A percentile compares a stretch with the other conserved stretches of the same genome.
Conservation (phyloP, 2,888 invertebrate genomes). For the Drosophila rellima region DNA sequence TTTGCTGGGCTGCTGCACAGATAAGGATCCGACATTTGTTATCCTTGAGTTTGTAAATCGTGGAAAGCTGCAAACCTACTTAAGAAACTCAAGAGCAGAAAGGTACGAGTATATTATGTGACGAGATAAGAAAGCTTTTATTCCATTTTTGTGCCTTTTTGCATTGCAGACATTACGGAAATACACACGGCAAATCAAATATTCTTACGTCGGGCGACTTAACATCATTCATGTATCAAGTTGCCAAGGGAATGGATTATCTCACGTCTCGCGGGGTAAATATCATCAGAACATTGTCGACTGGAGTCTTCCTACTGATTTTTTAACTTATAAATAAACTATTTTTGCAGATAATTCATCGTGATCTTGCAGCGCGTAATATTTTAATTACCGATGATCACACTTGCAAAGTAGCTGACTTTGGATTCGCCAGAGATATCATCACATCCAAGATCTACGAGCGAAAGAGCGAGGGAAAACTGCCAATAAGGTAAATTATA, state of each 20-base stretch:
- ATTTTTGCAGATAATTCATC: constrained; percentile 91
- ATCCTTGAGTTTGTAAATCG: constrained; percentile 96
- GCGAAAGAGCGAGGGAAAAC: constrained; percentile 93
- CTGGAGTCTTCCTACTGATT: background rate
- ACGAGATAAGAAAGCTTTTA: background rate
- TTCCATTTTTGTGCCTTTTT: background rate
- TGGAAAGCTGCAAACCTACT: constrained; percentile 95
- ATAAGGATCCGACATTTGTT: constrained; percentile 95
- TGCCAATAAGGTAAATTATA: constrained; percentile 89
- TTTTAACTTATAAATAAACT: constrained; percentile 48
- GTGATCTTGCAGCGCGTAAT: constrained; percentile 96
- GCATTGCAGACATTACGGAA: constrained; percentile 84
- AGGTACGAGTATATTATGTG: constrained; percentile 84
- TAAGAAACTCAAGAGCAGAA: constrained; percentile 94
- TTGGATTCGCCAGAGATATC: constrained; percentile 96
- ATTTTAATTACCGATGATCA: constrained; percentile 94
- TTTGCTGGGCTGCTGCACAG: constrained; percentile 95
- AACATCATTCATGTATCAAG: constrained; percentile 96
- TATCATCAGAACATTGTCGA: constrained; percentile 39
- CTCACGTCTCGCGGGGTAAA: constrained; percentile 93
- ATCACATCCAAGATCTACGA: constrained; percentile 95
- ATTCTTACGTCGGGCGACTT: constrained; percentile 94
- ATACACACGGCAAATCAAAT: constrained; percentile 89
- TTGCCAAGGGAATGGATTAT: constrained; percentile 95
- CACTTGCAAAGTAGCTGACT: constrained; percentile 96